Conservation (phyloP, 2,113 vertebrate species). For the Australoheros scitulus region DNA sequence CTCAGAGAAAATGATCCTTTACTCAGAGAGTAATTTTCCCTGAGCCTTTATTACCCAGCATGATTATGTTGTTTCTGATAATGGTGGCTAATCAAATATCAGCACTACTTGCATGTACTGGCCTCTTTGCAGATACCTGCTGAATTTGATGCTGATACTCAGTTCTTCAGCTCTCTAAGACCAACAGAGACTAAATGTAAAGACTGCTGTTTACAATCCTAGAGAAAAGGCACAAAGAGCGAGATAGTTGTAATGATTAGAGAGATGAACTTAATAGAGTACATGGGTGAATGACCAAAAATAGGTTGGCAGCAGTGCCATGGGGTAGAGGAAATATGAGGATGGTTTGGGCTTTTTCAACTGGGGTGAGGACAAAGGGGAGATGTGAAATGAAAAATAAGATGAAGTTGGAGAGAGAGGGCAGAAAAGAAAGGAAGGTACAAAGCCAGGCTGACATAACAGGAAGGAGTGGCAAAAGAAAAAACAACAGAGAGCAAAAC, state of each 20-base stretch:
- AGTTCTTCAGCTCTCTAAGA: background rate
- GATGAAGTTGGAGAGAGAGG: background rate
- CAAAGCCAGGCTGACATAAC: background rate
- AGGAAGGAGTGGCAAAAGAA: background rate
- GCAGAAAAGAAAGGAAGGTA: background rate
- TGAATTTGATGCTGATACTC: background rate
- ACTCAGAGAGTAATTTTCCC: slow-evolving; percentile 1
- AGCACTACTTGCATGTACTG: background rate
- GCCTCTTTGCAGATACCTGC: background rate
- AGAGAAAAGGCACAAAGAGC: background rate
- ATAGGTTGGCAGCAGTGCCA: background rate
- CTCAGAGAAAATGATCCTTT: slow-evolving; percentile 16
- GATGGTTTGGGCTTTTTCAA: background rate
- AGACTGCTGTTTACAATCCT: background rate
- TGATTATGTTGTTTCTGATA: slow-evolving; percentile 36
- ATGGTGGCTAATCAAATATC: slow-evolving; percentile 7
- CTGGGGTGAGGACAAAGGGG: background rate
- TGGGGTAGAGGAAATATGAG: background rate
- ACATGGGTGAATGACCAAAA: background rate
- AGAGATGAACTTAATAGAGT: background rate
- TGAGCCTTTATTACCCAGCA: slow-evolving; percentile 8
- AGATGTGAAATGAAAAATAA: background rate
- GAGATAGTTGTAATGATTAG: background rate
- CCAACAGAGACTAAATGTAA: background rate
- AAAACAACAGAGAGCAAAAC: background rate